Base-by-base conservation (phyloP, 1,140 invertebrate genomes). In the Drosophila sp. region DNA sequence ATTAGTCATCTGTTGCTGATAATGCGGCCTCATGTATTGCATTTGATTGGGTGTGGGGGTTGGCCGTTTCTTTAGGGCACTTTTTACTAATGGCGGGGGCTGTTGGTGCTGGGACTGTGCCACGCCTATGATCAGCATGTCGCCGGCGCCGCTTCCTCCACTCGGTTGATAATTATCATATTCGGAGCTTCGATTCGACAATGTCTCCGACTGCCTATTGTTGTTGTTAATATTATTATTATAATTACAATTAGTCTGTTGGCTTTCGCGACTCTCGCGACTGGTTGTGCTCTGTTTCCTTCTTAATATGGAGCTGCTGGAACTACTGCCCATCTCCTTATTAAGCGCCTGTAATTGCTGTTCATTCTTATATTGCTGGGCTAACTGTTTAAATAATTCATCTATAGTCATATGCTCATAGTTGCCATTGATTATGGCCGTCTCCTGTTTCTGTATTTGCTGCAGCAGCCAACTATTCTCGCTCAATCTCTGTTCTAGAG, bases 401-500 rank as follows among this genome's bases (percentile, higher is more conserved):
- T 91, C 90, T 29, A 91, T 65, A 23, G 85, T 91, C 73, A 91
- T 60, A 30, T 91, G 80, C 64, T 91, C 90, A 61, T 90, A 91
- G 50, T 91, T 91, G 11, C 90, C 90, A 62, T 91, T 87, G 11
- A 91, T 74, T 7, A 91, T 91, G 35, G 86, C 79, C 0, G 87
- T 58, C 60, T 91, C 90, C 30, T 91, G 87, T 5, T 91, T 91
- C 50, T 92, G 91, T 4, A 92, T 91, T 58, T 92, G 91, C 56
- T 92, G 90, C 57, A 90, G 55, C 8, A 92, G 68, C 89, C 90
- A 91, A 57, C 76, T 92, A 56, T 92, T 92, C 29, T 92, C 91
- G 47, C 83, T 92, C 0, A 92, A 38, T 1, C 90, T 67, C 50
- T 79, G 79, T 55, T 92, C 91, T 47, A 92, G 58, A 1, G 76